Evolutionary conservation across 2,888 invertebrate genomes (phyloP).

Genomic region (Drepanosiphum platanoidis): DNA sequence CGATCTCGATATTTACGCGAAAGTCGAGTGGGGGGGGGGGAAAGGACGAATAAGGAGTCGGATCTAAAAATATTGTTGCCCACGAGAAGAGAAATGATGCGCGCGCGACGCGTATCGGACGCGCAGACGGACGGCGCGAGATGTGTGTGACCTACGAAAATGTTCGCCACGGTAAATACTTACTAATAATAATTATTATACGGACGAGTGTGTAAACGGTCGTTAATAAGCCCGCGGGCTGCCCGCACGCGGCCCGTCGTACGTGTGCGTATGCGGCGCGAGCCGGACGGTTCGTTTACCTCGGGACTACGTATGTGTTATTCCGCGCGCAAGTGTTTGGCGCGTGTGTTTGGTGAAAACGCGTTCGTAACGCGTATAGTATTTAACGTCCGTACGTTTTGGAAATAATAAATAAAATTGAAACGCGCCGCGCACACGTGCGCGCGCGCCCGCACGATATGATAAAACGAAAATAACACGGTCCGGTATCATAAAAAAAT

Average conservation of each 20-base stretch:
- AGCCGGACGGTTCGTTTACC: conserved; percentile 41
- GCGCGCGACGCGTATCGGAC: too few species aligned
- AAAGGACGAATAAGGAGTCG: too few species aligned
- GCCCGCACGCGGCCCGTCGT: background rate
- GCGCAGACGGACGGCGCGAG: too few species aligned
- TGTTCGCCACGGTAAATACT: background rate
- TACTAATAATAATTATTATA: conserved; percentile 1
- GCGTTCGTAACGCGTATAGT: too few species aligned
- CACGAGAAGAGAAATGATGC: too few species aligned
- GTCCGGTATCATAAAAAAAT: too few species aligned
- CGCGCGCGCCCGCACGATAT: background rate
- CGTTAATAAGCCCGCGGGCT: conserved; percentile 6
- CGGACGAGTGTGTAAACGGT: background rate
- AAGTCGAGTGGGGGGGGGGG: too few species aligned
- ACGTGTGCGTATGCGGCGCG: background rate
- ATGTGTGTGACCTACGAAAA: too few species aligned
- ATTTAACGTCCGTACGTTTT: background rate
- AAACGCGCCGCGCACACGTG: conserved; percentile 6
- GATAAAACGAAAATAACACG: background rate
- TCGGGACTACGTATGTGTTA: conserved; percentile 8
- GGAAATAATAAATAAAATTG: conserved; percentile 34
- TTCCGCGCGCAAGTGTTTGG: conserved; percentile 4
- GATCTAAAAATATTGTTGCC: too few species aligned
- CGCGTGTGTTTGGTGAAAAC: too few species aligned
- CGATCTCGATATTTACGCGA: too few species aligned